A percentile compares a stretch with the other conserved stretches of the same genome.
Conservation (phyloP, 2,888 invertebrate genomes). For the Amiota minor region DNA sequence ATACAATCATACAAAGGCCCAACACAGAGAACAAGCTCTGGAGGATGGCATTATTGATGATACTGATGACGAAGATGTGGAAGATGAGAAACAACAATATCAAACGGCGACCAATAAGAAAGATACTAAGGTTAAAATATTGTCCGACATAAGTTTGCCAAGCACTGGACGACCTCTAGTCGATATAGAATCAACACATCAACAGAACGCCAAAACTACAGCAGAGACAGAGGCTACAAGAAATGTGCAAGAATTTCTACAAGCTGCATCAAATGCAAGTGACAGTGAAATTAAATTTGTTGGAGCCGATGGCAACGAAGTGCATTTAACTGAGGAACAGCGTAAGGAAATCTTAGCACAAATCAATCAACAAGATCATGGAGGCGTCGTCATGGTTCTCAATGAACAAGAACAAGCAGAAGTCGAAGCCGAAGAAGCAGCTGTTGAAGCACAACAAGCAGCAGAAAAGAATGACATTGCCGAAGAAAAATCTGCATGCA, state of each 20-base stretch:
- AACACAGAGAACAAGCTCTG: constrained; percentile 79
- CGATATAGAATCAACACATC: constrained; percentile 64
- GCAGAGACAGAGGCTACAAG: constrained; percentile 74
- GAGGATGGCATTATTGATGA: constrained; percentile 80
- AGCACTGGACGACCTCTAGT: constrained; percentile 54
- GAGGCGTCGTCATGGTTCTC: constrained; percentile 72
- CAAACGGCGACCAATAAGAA: constrained; percentile 33
- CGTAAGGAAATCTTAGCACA: constrained; percentile 73
- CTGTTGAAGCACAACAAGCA: constrained; percentile 12
- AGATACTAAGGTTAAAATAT: constrained; percentile 75
- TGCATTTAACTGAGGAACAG: constrained; percentile 72
- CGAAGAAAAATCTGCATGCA: constrained; percentile 46
- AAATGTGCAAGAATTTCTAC: constrained; percentile 76
- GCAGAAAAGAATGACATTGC: constrained; percentile 32
- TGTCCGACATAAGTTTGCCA: constrained; percentile 73
- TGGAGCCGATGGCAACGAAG: constrained; percentile 74
- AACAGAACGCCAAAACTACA: constrained; percentile 59
- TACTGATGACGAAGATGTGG: constrained; percentile 74
- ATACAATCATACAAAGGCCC: constrained; percentile 81
- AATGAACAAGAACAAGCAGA: constrained; percentile 59
- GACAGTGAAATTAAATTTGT: constrained; percentile 73
- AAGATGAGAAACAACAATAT: constrained; percentile 40
- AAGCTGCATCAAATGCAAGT: constrained; percentile 65
- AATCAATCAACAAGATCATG: constrained; percentile 69
- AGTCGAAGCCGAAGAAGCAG: constrained; percentile 13